phyloP scores from a whole-genome alignment of 2,888 invertebrate species.

The Abrostola triplasia region DNA sequence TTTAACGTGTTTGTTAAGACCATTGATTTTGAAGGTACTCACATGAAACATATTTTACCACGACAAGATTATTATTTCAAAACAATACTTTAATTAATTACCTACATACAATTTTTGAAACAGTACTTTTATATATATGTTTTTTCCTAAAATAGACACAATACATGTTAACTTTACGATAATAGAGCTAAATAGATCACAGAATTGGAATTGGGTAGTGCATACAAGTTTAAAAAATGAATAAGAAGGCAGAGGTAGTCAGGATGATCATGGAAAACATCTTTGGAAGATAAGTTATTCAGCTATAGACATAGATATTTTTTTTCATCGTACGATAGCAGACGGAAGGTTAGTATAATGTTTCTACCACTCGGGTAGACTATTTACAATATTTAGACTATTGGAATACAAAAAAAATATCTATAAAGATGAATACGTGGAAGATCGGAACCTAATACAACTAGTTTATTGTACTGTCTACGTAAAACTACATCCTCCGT shows the following conservation, averaged over 20 bases:
- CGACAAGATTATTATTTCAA: no score
- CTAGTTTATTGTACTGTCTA: conserved; percentile 29
- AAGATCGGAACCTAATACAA: conserved; percentile 22
- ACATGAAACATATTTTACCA: no score
- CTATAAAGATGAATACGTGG: conserved; percentile 9
- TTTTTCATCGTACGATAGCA: conserved; percentile 2
- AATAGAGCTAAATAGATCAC: conserved; percentile 66
- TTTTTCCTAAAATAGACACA: conserved; percentile 36
- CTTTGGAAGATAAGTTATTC: conserved; percentile 46
- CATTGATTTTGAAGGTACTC: no score
- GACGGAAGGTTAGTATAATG: conserved; percentile 15
- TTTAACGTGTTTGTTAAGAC: no score
- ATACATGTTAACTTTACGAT: conserved; percentile 21
- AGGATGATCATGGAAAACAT: conserved; percentile 58
- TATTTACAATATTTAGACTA: conserved; percentile 29
- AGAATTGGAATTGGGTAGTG: conserved; percentile 61
- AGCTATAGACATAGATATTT: conserved; percentile 5
- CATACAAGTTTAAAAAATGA: conserved; percentile 37
- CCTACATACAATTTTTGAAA: background rate
- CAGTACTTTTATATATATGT: background rate
- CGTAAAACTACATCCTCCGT: conserved; percentile 23
- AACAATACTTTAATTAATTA: background rate
- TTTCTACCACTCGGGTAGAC: conserved; percentile 14
- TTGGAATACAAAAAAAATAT: conserved; percentile 11
- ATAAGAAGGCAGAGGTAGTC: conserved; percentile 57